Evolutionary conservation across 2,797 vertebrate species (phyloP), one percentile per base, ranked within the genome.

Genomic region (Aotus griseimembra): DNA sequence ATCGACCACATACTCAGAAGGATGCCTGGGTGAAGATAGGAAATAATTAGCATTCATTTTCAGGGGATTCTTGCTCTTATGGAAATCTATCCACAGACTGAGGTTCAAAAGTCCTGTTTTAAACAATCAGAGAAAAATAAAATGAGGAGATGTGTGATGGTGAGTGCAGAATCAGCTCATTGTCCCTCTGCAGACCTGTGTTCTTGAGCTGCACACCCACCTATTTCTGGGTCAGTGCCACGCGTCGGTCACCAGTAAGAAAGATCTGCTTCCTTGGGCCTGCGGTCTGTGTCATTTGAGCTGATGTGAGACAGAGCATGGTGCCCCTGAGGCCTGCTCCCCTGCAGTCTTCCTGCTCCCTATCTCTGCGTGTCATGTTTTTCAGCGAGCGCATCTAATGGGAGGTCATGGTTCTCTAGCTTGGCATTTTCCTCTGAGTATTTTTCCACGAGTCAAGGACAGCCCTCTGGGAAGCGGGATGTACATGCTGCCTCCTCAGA

Each of bases 391-490:
- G 2, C 36, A 46, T 82, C 90, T 96, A 94, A 95, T 88, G 85
- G 83, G 92, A 83, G 87, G 94, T 90, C 97, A 91, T 10, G 73
- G 82, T 64, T 86, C 72, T 44, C 92, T 48, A 14, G 30, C 87
- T 97, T 9, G 5, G 58, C 44, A 24, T 44, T 50, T 88, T 77
- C 84, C 73, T 88, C 30, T 4, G 76, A 92, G 83, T 87, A 50
- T 94, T 97, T 92, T 86, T 79, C 72, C 52, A 44, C 50, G 9
- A 79, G 84, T 52, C 3, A 24, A 90, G 90, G 72, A 20, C 22
- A 73, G 73, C 77, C 87, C 84, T 97, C 81, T 92, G 97, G 80
- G 90, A 96, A 94, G 87, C 46, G 8, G 2, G 88, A 92, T 41
- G 52, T 15, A 0, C 0, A 2, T 41, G 26, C 88, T 61, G 30